Percentiles rank a stretch among this genome's conserved stretches.
These are phyloP conservation scores for Prosopocoilus inquinatus DNA, from an alignment of 2,888 invertebrate species.

Conservation along the genomic window DNA sequence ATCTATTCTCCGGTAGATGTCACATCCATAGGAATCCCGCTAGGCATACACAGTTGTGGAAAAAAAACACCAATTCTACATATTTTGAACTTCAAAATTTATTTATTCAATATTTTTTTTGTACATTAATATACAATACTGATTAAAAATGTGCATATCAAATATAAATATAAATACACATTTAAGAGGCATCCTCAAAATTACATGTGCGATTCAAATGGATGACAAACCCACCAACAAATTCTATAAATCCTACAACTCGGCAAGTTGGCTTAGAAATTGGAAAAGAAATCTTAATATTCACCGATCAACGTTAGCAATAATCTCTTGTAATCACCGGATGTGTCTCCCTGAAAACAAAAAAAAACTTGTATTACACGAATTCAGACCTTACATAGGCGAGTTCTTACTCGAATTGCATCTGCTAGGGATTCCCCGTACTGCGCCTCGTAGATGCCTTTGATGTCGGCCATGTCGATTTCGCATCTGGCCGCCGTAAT, in stretches of 20 bases:
- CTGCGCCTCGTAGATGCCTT: slow-evolving; percentile 67
- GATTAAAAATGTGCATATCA: background rate
- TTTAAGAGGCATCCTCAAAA: background rate
- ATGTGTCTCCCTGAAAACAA: slow-evolving; percentile 69
- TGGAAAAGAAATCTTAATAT: slow-evolving; percentile 17
- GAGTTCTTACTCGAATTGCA: slow-evolving; percentile 66
- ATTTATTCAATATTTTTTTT: background rate
- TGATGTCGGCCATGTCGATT: slow-evolving; percentile 80
- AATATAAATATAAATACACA: background rate
- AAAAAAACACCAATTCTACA: too few relatives aligned
- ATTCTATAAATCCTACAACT: background rate
- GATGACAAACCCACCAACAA: background rate
- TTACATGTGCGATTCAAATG: background rate
- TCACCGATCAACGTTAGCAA: slow-evolving; percentile 62
- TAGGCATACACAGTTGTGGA: too few relatives aligned
- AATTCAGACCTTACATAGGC: background rate
- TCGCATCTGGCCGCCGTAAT: slow-evolving; percentile 77
- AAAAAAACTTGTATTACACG: background rate
- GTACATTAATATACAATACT: background rate
- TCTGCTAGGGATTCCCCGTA: slow-evolving; percentile 73
- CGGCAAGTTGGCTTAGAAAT: background rate
- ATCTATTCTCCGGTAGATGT: too few relatives aligned
- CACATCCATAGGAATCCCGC: too few relatives aligned
- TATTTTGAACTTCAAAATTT: background rate
- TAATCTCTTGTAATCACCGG: slow-evolving; percentile 81